phyloP scores from a whole-genome alignment of 2,888 invertebrate species.

The Nemapogon koenigi region DNA sequence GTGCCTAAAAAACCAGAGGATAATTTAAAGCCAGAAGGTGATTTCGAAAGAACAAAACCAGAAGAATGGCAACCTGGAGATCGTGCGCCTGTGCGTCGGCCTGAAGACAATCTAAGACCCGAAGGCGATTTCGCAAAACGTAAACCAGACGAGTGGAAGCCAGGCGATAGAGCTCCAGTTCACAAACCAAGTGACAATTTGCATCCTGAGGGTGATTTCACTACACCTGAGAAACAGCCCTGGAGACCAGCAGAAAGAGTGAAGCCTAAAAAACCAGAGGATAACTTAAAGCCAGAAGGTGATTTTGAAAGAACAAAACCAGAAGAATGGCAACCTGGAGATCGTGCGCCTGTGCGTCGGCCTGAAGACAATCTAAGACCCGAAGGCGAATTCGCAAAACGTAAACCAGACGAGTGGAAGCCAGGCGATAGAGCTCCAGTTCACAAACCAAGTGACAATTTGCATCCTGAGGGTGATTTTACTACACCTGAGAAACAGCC shows the following conservation, averaged over 20 bases:
- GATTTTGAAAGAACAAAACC: constrained; percentile 37
- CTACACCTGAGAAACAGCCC: constrained; percentile 49
- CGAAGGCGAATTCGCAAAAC: constrained; percentile 59
- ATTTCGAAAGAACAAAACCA: constrained; percentile 48
- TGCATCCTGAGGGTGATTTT: constrained; percentile 60
- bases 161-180: constrained; percentile 49
- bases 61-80: constrained; percentile 33
- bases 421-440: constrained; percentile 53
- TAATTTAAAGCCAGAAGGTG: constrained; percentile 52
- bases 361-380: constrained; percentile 66
- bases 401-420: constrained; percentile 43
- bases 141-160: constrained; percentile 46
- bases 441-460: constrained; percentile 55
- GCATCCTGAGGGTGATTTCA: constrained; percentile 74
- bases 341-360: constrained; percentile 28
- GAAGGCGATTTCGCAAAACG: constrained; percentile 60
- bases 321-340: constrained; percentile 33
- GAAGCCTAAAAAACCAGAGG: constrained; percentile 53
- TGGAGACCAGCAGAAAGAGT: constrained; percentile 67
- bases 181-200: constrained; percentile 68
- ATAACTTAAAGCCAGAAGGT: constrained; percentile 38
- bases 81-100: constrained; percentile 29
- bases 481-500: constrained; percentile 32
- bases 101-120: constrained; percentile 66
- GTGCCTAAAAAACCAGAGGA: constrained; percentile 25